phyloP scores from a whole-genome alignment of 2,888 invertebrate genomes.

The Agonum fuliginosum region DNA sequence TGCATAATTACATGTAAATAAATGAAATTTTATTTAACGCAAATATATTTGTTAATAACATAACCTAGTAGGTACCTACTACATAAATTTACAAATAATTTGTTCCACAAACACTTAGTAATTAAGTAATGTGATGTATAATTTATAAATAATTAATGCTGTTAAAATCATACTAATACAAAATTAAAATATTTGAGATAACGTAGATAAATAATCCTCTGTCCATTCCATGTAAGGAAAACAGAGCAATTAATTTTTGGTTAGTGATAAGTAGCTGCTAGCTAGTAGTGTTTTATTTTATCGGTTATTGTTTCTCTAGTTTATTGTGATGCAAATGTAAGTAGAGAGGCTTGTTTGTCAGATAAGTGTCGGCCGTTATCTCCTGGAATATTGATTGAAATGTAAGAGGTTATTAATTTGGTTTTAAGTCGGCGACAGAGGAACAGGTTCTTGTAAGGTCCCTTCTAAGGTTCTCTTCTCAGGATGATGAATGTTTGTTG shows the following conservation, averaged over 20 bases:
- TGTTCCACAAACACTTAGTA: too few relatives aligned
- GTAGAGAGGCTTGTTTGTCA: conserved; percentile 43
- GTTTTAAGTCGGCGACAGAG: conserved; percentile 26
- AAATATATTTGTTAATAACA: too few relatives aligned
- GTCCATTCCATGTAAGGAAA: conserved; percentile 43
- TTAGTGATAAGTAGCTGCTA: conserved; percentile 53
- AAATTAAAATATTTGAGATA: conserved; percentile 17
- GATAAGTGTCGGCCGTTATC: conserved; percentile 39
- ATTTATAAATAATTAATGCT: not conserved
- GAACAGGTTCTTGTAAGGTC: conserved; percentile 31
- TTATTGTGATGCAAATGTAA: conserved; percentile 52
- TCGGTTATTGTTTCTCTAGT: conserved; percentile 38
- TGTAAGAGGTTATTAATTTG: conserved; percentile 49
- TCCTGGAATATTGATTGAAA: conserved; percentile 40
- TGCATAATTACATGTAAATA: too few relatives aligned
- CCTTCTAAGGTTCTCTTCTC: too few relatives aligned
- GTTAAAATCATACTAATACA: conserved; percentile 12
- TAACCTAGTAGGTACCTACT: too few relatives aligned
- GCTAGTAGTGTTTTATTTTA: conserved; percentile 41
- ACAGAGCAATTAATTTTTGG: conserved; percentile 49
- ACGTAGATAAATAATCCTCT: not conserved
- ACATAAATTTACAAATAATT: too few relatives aligned
- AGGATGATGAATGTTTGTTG: conserved; percentile 41
- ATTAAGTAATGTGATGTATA: too few relatives aligned
- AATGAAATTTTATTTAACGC: too few relatives aligned